Conservation (phyloP, 1,140 invertebrate species). For the Psilanteris sp. region DNA sequence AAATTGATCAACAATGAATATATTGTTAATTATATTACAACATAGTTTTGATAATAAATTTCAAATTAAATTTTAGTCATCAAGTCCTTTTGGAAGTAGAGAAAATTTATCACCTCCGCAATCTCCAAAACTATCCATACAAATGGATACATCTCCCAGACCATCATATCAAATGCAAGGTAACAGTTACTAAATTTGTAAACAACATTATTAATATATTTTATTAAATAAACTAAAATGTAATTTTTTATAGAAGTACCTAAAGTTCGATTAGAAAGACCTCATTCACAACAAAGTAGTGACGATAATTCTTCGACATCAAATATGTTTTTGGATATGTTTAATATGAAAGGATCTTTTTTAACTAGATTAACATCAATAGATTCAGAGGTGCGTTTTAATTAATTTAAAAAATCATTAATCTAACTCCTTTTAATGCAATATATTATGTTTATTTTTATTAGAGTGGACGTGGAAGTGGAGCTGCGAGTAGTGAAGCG, state of each 20-base stretch:
- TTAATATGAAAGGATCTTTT: conserved; percentile 91
- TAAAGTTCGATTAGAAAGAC: conserved; percentile 78
- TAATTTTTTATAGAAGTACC: conserved; percentile 73
- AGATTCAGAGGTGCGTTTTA: conserved; percentile 89
- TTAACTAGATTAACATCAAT: conserved; percentile 92
- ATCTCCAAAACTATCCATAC: conserved; percentile 52
- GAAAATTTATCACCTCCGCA: conserved; percentile 83
- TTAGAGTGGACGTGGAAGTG: conserved; percentile 80
- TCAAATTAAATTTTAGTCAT: conserved; percentile 82
- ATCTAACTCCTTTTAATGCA: too few species aligned
- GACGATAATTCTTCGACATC: conserved; percentile 87
- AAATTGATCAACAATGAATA: too few species aligned
- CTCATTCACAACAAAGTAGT: conserved; percentile 69
- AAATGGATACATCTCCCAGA: conserved; percentile 41
- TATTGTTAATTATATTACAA: too few species aligned
- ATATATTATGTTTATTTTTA: too few species aligned
- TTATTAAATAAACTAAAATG: too few species aligned
- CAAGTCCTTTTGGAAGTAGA: conserved; percentile 87
- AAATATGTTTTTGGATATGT: conserved; percentile 93
- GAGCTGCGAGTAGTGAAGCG: conserved; percentile 80
- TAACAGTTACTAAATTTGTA: too few species aligned
- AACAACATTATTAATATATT: too few species aligned
- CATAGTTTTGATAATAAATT: too few species aligned
- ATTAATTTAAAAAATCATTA: too few species aligned
- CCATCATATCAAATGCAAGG: conserved; percentile 55